Evolutionary conservation across 2,888 invertebrate species (phyloP).

Genomic region (Heliconius hortense): DNA sequence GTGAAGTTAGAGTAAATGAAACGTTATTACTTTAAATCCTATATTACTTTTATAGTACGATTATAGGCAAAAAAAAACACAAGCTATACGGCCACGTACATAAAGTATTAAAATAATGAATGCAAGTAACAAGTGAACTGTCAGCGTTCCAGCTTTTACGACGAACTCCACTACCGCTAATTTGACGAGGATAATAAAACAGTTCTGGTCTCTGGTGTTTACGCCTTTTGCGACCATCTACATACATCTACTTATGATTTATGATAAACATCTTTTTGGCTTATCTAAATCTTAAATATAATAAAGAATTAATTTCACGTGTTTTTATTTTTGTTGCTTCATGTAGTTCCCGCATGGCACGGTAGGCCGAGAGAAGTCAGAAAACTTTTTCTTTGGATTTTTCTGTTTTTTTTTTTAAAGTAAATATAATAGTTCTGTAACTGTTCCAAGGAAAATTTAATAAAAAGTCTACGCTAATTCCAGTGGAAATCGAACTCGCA

Average conservation of each 20-base stretch:
- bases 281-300: background rate
- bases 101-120: conserved; percentile 22
- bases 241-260: background rate
- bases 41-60: no score
- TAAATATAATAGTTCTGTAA: no score
- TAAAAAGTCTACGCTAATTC: background rate
- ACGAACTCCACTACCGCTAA: conserved; percentile 30
- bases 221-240: conserved; percentile 12
- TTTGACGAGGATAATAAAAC: conserved; percentile 32
- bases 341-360: no score
- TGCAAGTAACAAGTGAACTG: conserved; percentile 16
- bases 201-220: conserved; percentile 18
- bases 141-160: conserved; percentile 25
- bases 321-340: no score
- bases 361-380: no score
- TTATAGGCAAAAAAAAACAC: background rate
- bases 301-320: no score
- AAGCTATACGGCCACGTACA: background rate
- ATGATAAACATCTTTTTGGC: background rate
- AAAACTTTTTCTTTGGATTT: no score
- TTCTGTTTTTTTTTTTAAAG: no score
- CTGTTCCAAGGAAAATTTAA: background rate
- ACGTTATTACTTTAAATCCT: background rate
- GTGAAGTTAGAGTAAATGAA: no score
- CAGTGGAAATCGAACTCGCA: background rate